Conservation (phyloP, 2,797 vertebrate genomes). For the Oreonectes daqikongensis region DNA sequence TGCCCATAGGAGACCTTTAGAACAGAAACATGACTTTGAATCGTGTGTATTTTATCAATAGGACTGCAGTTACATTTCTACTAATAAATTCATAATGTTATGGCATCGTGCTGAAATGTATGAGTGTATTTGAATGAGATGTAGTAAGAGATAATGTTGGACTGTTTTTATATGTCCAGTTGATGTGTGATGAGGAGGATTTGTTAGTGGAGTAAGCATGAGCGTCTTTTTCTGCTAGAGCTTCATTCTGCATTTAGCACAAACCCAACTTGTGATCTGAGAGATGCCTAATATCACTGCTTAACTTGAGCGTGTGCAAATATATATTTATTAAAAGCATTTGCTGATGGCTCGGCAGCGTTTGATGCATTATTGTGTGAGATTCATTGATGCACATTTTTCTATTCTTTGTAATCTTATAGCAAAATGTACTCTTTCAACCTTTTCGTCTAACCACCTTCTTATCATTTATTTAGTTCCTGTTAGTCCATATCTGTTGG, state of each 20-base stretch:
- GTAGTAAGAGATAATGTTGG: not conserved
- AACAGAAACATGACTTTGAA: conserved; percentile 21
- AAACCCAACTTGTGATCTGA: conserved; percentile 32
- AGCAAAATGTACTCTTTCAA: not conserved
- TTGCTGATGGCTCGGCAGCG: not conserved
- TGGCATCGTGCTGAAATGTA: conserved; percentile 58
- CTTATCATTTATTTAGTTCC: not conserved
- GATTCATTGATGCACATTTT: not conserved
- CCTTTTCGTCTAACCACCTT: not conserved
- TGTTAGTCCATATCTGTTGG: not conserved
- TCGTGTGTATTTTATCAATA: conserved; percentile 56
- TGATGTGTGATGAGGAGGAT: conserved; percentile 5
- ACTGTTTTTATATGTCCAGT: conserved; percentile 9
- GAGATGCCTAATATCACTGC: conserved; percentile 29
- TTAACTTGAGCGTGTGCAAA: conserved; percentile 42
- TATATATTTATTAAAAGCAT: conserved; percentile 48
- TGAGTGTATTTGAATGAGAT: conserved; percentile 4
- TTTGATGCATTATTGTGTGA: conserved; percentile 1
- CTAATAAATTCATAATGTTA: conserved; percentile 55
- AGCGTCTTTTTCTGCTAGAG: conserved; percentile 12
- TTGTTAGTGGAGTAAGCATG: conserved; percentile 15
- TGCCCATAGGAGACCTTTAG: conserved; percentile 11
- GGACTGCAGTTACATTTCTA: conserved; percentile 53
- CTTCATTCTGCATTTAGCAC: conserved; percentile 22
- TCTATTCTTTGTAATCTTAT: not conserved